A percentile compares a stretch with the other conserved stretches of the same genome.
Conservation (phyloP, 2,113 vertebrate species). For the Marmota flaviventris region DNA sequence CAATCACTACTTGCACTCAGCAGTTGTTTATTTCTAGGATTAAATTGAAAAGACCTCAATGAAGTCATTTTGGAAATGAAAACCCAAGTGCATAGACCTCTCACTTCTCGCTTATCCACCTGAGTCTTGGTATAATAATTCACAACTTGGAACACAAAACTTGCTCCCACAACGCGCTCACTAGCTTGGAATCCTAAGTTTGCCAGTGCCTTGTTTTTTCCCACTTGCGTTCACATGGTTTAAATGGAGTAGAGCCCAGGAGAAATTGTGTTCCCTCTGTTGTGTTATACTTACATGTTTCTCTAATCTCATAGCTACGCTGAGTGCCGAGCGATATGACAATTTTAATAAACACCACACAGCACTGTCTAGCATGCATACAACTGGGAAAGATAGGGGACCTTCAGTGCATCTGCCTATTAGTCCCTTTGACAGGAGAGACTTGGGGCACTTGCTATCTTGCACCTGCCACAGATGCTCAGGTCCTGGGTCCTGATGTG, state of each 20-base stretch:
- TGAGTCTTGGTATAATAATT: constrained; percentile 60
- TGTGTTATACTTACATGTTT: constrained; percentile 37
- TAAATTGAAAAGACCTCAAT: constrained; percentile 74
- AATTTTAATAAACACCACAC: constrained; percentile 65
- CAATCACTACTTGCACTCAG: constrained; percentile 28
- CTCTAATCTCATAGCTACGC: background rate
- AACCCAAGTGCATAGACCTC: constrained; percentile 55
- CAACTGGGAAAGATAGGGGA: background rate
- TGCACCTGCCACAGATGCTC: constrained; percentile 35
- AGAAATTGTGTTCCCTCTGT: constrained; percentile 56
- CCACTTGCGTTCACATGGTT: background rate
- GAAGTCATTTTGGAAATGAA: constrained; percentile 68
- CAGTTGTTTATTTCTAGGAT: constrained; percentile 73
- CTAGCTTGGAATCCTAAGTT: constrained; percentile 43
- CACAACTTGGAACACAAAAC: background rate
- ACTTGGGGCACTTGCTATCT: background rate
- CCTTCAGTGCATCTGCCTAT: background rate
- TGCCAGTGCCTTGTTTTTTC: background rate
- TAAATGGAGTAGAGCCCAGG: constrained; percentile 32
- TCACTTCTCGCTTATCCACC: constrained; percentile 2
- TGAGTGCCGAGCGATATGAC: background rate
- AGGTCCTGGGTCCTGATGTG: background rate
- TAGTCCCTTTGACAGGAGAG: constrained; percentile 23
- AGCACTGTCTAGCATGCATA: background rate
- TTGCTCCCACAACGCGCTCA: background rate